Base-by-base conservation (phyloP, 2,888 invertebrate species). In the Drosophila trichaetosa region DNA sequence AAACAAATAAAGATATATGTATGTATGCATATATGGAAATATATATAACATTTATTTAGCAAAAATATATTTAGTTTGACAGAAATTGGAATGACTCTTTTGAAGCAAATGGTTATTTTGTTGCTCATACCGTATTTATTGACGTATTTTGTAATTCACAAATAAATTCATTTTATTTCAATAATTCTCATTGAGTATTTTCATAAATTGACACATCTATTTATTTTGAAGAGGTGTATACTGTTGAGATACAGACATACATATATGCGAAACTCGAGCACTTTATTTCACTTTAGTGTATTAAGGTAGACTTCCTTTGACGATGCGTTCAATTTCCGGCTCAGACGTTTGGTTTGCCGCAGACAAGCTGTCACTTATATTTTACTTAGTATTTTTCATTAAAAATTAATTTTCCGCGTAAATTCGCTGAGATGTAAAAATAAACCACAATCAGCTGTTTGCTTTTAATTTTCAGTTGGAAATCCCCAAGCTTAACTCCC, bases 321-420 rank as follows among this genome's bases (percentile, higher is more conserved):
- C 73, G 72, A 77, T 78, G 69, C 61, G 71, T 81, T 75, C 87
- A 81, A 87, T 89, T 85, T 87, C 85, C 89, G 82, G 87, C 73
- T 69, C 63, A 76, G 73, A 67, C 64, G 65, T 57, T 69, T 67
- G 60, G 53, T 16, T 51, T 60, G 48, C 40, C 34, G 21, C 53
- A 42, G 60, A 70, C 53, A 74, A 54, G 51, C 29, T 59, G 42
- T 59, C 56, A 33, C 40, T 24, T 48, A 56, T 65, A 51, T 31
- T 60, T 71, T 54, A 13, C 33, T 42, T 42, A 58, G 38, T 54
- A 38, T 24, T 24, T 53, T 64, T 56, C 53, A 52, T 60, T 54
- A 67, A 70, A 75, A 64, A 67, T 79, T 42, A 68, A 76, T 65
- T 48, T 49, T 24, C 31, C 49, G 21, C 29, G 24, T 56, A 59